phyloP scores from a whole-genome alignment of 1,140 invertebrate species.

The Conus ventricosus region DNA sequence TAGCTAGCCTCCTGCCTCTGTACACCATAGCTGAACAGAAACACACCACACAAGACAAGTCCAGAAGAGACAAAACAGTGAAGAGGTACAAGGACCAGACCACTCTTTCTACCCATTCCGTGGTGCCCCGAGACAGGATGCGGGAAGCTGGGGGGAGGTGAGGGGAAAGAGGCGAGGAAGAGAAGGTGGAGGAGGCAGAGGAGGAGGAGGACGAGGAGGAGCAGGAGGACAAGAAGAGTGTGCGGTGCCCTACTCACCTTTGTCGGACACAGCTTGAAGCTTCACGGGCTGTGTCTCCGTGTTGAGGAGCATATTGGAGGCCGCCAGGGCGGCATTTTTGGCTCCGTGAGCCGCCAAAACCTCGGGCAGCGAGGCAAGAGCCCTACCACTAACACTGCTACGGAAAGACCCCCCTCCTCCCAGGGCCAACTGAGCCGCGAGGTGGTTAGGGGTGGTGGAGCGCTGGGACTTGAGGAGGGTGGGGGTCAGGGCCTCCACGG shows the following conservation, averaged over 20 bases:
- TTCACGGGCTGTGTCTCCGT: slow-evolving; percentile 59
- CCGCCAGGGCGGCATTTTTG: slow-evolving; percentile 91
- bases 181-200: background rate
- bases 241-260: slow-evolving; percentile 59
- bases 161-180: background rate
- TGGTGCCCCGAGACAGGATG: background rate
- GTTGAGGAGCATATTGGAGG: slow-evolving; percentile 76
- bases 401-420: slow-evolving; percentile 66
- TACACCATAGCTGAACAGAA: background rate
- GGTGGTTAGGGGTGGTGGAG: slow-evolving; percentile 65
- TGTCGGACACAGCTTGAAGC: slow-evolving; percentile 61
- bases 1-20: too few species aligned
- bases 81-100: background rate
- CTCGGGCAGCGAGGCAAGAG: slow-evolving; percentile 77
- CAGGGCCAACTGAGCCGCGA: slow-evolving; percentile 53
- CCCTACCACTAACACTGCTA: slow-evolving; percentile 57
- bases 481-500: slow-evolving; percentile 58
- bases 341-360: slow-evolving; percentile 91
- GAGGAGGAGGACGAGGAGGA: background rate
- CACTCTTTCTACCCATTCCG: background rate
- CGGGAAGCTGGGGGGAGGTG: background rate
- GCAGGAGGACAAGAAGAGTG: background rate
- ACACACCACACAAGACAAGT: background rate
- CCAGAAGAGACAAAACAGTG: background rate
- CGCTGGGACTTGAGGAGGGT: slow-evolving; percentile 62